Base-by-base conservation (phyloP, 1,140 invertebrate genomes). In the Meloidogyne hapla region DNA sequence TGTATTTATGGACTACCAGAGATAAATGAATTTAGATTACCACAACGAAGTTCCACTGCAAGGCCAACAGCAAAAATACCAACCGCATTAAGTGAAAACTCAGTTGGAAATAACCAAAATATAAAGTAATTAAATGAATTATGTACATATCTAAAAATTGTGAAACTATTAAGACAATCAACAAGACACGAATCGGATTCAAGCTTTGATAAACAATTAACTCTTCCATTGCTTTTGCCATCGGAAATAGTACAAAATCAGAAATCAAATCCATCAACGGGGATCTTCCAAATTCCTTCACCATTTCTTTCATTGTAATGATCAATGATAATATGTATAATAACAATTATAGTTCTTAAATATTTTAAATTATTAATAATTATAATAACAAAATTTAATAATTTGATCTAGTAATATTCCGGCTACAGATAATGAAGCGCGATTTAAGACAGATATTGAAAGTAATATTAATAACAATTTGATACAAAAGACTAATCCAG, bases 1-100 rank as follows among this genome's bases (percentile, higher is more conserved):
- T 83, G 81, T 66, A 21, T 77, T 26, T 80, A 81, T 68, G 81
- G 81, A 13, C 45, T 79, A 21, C 80, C 80, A 9, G 78, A 81
- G 23, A 75, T 81, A 23, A 62, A 28, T 21, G 79, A 80, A 62
- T 80, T 79, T 42, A 42, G 56, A 40, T 38, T 80, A 5, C 76
- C 79, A 28, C 79, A 80, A 66, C 68, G 63, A 12, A 82, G 42
- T 40, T 77, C 72, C 1, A 64, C 78, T 8, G 18, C 48, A n/a
- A 56, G 48, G n/a, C 48, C 48, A 33, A 6, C 33, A 56, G 48
- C 18, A 21, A 48, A 48, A n/a, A 8, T 56, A 56, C 18, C 18
- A 56, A 4, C 48, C 1, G 3, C 48, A 8, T 56, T 56, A 6
- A 56, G 4, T 56, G n/a, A n/a, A 21, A 4, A n/a, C n/a, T 56